Evolutionary conservation across 53 echinoderm and acorn worm species (phyloP).

Genomic region (Apostichopus leukothele): DNA sequence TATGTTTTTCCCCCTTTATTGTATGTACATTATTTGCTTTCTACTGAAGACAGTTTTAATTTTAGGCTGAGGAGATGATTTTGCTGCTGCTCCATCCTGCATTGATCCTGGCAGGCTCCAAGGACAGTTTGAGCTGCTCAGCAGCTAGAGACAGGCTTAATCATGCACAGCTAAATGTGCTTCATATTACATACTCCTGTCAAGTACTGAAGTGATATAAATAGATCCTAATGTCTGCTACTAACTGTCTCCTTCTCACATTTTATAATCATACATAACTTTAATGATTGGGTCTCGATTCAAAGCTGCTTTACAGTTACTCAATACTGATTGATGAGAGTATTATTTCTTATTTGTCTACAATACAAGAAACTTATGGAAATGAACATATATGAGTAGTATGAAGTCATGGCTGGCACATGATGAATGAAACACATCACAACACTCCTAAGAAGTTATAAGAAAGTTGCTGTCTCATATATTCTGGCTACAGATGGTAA

Average conservation of each 20-base stretch:
- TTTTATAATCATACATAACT: background rate
- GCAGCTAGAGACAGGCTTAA: background rate
- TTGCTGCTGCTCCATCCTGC: background rate
- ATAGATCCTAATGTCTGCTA: background rate
- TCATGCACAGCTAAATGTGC: background rate
- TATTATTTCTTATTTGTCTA: too few species aligned
- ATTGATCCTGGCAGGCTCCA: background rate
- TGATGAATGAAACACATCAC: too few species aligned
- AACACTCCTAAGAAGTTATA: too few species aligned
- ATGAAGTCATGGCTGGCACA: too few species aligned
- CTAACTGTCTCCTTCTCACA: background rate
- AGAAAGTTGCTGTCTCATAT: too few species aligned
- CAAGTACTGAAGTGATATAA: background rate
- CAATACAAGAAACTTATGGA: too few species aligned
- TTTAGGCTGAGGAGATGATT: background rate
- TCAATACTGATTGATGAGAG: background rate
- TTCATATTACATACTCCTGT: background rate
- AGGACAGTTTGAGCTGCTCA: background rate
- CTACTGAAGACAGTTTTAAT: background rate
- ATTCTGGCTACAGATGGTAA: too few species aligned
- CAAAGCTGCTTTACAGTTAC: background rate
- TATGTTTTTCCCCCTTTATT: too few species aligned
- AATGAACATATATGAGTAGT: too few species aligned
- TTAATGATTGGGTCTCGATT: background rate
- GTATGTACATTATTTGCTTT: too few species aligned